These are phyloP conservation scores for Odobenus rosmarus DNA, from an alignment of 2,113 vertebrate genomes.

Conservation along the genomic window DNA sequence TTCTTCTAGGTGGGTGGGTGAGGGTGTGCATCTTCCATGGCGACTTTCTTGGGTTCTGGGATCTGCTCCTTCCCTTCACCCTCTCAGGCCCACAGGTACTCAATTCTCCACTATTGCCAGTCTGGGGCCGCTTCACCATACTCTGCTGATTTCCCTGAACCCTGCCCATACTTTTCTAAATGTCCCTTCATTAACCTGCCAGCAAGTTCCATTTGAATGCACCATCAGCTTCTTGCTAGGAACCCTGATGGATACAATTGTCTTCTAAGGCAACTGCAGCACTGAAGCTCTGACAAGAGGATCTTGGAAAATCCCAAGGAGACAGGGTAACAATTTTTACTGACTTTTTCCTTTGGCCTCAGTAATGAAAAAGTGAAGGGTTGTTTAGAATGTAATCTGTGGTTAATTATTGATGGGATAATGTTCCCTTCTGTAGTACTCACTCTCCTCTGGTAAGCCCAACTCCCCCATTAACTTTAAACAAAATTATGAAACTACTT, in stretches of 20 bases:
- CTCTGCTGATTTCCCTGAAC: background rate
- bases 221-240: background rate
- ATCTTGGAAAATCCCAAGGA: conserved; percentile 51
- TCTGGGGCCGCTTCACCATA: background rate
- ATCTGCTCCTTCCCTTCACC: background rate
- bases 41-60: background rate
- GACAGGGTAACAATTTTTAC: conserved; percentile 17
- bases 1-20: background rate
- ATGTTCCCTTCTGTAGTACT: conserved; percentile 7
- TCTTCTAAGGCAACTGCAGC: background rate
- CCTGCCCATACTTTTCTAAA: background rate
- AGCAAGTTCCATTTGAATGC: background rate
- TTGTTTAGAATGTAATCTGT: conserved; percentile 51
- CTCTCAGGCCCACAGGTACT: background rate
- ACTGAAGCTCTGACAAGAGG: background rate
- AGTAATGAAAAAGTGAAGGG: conserved; percentile 48
- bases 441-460: conserved; percentile 16
- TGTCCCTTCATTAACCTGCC: background rate
- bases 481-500: conserved; percentile 58
- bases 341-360: conserved; percentile 38
- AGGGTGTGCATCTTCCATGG: background rate
- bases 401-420: conserved; percentile 53
- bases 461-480: conserved; percentile 46
- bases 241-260: background rate
- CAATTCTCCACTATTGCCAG: background rate